Conservation (phyloP, 1,140 invertebrate genomes). For the Drosophila teissieri region DNA sequence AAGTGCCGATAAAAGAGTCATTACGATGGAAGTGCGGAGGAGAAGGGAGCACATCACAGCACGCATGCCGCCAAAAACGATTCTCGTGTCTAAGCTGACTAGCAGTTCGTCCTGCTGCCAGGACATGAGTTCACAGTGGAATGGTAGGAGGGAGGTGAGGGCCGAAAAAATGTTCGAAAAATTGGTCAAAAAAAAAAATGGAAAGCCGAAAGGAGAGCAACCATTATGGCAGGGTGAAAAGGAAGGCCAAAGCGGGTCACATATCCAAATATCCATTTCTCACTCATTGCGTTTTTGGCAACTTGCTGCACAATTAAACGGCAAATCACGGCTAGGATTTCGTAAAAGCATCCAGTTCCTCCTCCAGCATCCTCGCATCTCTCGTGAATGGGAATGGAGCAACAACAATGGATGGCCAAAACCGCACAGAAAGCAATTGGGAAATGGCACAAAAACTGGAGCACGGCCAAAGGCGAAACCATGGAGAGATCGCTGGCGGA, state of each 20-base stretch:
- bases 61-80: conserved; percentile 53
- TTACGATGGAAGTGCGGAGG: neutral
- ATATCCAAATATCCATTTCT: conserved; percentile 63
- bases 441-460: conserved; percentile 64
- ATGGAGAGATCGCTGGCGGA: conserved; percentile 14
- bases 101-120: conserved; percentile 19
- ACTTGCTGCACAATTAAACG: conserved; percentile 79
- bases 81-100: conserved; percentile 53
- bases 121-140: conserved; percentile 18
- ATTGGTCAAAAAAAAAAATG: too few relatives aligned
- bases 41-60: conserved; percentile 12
- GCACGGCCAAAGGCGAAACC: conserved; percentile 64
- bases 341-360: conserved; percentile 60
- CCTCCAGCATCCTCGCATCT: conserved; percentile 23
- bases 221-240: conserved; percentile 14
- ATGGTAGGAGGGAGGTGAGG: neutral
- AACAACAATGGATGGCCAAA: conserved; percentile 36
- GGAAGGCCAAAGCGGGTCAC: conserved; percentile 7
- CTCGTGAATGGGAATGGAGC: conserved; percentile 15
- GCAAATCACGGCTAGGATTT: conserved; percentile 77
- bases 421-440: conserved; percentile 67
- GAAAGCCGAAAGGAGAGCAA: neutral
- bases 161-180: neutral
- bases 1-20: conserved; percentile 6
- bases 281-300: conserved; percentile 62